These are phyloP conservation scores for Drosophila mercatorum DNA, from an alignment of 2,888 invertebrate genomes.

Conservation along the genomic window DNA sequence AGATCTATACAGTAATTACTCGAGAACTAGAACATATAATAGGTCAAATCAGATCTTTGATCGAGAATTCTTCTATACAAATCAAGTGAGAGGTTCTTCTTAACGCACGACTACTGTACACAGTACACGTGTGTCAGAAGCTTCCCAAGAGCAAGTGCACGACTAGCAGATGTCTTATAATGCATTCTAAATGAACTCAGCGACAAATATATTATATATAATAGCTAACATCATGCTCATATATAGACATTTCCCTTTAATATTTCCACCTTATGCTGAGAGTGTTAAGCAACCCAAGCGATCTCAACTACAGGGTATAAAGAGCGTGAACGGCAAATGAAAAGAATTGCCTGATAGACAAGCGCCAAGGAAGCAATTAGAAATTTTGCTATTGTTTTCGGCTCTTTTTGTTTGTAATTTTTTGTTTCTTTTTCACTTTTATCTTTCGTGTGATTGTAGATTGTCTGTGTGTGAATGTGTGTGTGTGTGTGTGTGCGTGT, in stretches of 20 bases:
- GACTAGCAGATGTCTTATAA: constrained; percentile 3
- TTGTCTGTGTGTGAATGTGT: background rate
- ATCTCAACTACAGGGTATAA: constrained; percentile 19
- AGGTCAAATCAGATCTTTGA: too few relatives aligned
- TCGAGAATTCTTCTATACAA: too few relatives aligned
- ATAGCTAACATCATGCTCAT: too few relatives aligned
- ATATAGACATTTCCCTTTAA: too few relatives aligned
- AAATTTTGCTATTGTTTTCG: constrained; percentile 47
- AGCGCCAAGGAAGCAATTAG: constrained; percentile 55
- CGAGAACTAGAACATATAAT: background rate
- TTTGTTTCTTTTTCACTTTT: constrained; percentile 21
- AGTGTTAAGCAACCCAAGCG: background rate
- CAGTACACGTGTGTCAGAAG: background rate
- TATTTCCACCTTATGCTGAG: too few relatives aligned
- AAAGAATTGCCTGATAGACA: constrained; percentile 27
- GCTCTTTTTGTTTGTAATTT: constrained; percentile 18
- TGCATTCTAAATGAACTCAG: too few relatives aligned
- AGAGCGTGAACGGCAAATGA: constrained; percentile 12
- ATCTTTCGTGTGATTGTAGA: constrained; percentile 5
- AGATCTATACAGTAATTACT: background rate
- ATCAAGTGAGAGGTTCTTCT: background rate
- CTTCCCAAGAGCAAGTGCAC: background rate
- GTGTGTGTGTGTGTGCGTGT: constrained; percentile 13
- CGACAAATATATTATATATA: too few relatives aligned
- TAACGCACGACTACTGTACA: background rate